phyloP scores from a whole-genome alignment of 2,888 invertebrate genomes.

The Cremastinae sp. region DNA sequence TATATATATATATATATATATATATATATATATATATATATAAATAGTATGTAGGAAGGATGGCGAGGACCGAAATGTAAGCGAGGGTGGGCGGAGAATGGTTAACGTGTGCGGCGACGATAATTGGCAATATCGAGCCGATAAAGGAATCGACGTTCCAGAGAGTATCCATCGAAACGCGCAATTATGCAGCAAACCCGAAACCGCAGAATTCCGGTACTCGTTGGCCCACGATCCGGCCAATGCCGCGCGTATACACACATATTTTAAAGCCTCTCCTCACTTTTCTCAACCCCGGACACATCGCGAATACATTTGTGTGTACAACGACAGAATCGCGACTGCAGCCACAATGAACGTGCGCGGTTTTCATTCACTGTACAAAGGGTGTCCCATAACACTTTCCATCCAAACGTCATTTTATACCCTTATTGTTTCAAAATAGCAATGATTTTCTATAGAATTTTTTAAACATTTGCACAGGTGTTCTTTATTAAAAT shows the following conservation, averaged over 20 bases:
- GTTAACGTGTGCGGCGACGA: constrained; percentile 62
- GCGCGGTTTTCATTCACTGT: constrained; percentile 72
- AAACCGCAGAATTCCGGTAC: constrained; percentile 72
- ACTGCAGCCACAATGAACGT: constrained; percentile 67
- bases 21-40: no score
- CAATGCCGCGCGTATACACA: constrained; percentile 28
- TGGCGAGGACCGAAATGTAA: constrained; percentile 39
- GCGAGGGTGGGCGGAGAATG: constrained; percentile 65
- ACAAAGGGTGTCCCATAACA: no score
- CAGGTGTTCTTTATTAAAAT: no score
- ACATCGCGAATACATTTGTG: constrained; percentile 1
- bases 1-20: no score
- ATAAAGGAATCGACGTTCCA: constrained; percentile 74
- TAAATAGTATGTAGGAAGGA: no score
- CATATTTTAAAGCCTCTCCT: constrained; percentile 6
- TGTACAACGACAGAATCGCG: constrained; percentile 54
- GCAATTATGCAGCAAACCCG: constrained; percentile 75
- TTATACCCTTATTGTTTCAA: no score
- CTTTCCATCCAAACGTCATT: no score
- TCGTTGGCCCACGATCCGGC: constrained; percentile 51
- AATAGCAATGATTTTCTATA: no score
- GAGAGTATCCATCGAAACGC: constrained; percentile 68
- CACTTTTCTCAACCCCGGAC: neutral
- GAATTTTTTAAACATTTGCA: no score
- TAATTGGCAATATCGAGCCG: constrained; percentile 76